Evolutionary conservation across 2,888 invertebrate species (phyloP), one percentile per base, ranked within the genome.

Genomic region (Pecten maximus): DNA sequence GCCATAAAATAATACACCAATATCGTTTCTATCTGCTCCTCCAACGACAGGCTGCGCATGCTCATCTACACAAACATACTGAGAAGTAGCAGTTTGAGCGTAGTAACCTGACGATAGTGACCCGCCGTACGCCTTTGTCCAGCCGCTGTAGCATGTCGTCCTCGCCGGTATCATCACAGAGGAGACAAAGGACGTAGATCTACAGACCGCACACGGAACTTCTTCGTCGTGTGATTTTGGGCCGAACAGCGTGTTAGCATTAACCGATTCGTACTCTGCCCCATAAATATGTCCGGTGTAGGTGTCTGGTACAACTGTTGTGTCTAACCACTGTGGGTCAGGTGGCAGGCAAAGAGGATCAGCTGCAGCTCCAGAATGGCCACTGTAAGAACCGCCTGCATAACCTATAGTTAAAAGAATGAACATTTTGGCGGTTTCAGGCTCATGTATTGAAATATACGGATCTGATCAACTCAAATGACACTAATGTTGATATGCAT

Each of bases 171-270:
- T n/a, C n/a, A n/a, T n/a, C n/a, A n/a, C n/a, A n/a, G n/a, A n/a
- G n/a, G n/a, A n/a, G n/a, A n/a, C n/a, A n/a, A n/a, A n/a, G n/a
- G n/a, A n/a, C n/a, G n/a, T n/a, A n/a, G n/a, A n/a, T n/a, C n/a
- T n/a, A n/a, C n/a, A n/a, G n/a, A 88, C 88, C 1, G 88, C 88
- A 28, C 88, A 88, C 0, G 88, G 88, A 2, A 88, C 88, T 35
- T 88, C 88, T 88, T 88, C 48, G 23, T 60, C 23, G 60, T 60
- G 60, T 6, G 23, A 16, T 23, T 60, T 60, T 23, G 19, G n/a
- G 1, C 60, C 60, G 60, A 60, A 60, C 19, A 23, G 23, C 16
- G 60, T 23, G 23, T 60, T 19, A 23, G 6, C 60, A 60, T 15
- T n/a, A n/a, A 23, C 6, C 1, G 23, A 28, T 28, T 88, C 48